phyloP scores from a whole-genome alignment of 2,113 vertebrate species.

The Chunga burmeisteri region DNA sequence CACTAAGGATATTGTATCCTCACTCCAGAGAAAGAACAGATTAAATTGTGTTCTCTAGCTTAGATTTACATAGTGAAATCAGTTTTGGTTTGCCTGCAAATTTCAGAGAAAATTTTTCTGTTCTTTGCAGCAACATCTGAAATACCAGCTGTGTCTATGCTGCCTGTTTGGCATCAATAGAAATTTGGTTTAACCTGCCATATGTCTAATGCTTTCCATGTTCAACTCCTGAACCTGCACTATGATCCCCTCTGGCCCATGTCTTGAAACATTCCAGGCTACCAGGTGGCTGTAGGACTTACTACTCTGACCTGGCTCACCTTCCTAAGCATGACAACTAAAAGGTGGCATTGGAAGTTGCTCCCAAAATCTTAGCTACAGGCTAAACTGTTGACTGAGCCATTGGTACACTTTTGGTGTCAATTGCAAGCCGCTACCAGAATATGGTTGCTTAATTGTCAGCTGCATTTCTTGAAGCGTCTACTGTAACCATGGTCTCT shows the following conservation, averaged over 20 bases:
- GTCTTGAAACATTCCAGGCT: neutral
- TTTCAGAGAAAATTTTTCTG: neutral
- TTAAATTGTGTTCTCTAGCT: neutral
- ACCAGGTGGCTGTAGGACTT: neutral
- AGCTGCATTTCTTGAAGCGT: neutral
- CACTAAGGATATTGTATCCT: neutral
- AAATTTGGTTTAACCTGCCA: neutral
- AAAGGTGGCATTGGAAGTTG: neutral
- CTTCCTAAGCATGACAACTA: neutral
- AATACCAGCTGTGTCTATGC: neutral
- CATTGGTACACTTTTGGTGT: neutral
- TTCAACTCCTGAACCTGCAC: neutral
- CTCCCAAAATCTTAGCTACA: fast-evolving
- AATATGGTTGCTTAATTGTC: neutral
- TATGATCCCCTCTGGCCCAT: neutral
- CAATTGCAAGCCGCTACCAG: neutral
- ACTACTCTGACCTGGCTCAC: neutral
- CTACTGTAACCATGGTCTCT: neutral
- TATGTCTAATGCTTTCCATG: neutral
- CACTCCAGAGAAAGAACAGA: neutral
- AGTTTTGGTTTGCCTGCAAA: neutral
- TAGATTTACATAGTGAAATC: neutral
- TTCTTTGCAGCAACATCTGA: neutral
- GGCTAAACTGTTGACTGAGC: neutral
- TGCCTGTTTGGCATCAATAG: neutral